phyloP scores from a whole-genome alignment of 2,888 invertebrate genomes.

The Scaptomyza parva region DNA sequence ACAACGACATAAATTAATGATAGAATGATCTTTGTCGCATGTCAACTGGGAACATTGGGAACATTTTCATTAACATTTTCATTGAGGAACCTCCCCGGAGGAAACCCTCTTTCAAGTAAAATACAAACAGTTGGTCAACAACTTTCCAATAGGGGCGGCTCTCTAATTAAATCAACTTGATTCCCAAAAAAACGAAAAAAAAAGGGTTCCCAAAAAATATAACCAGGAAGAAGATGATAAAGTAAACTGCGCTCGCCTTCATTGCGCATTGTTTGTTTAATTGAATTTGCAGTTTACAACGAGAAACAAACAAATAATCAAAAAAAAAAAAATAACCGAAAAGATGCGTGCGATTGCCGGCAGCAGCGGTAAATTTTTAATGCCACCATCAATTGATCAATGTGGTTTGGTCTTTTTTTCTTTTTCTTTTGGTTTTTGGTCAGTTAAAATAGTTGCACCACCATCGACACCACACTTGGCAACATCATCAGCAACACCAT shows the following conservation, averaged over 20 bases:
- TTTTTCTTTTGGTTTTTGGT: conserved; percentile 4
- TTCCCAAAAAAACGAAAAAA: conserved; percentile 21
- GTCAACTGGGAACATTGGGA: conserved; percentile 38
- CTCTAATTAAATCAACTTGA: conserved; percentile 57
- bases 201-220: conserved; percentile 53
- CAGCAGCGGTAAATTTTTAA: conserved; percentile 64
- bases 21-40: conserved; percentile 31
- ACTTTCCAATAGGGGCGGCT: conserved; percentile 60
- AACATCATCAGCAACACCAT: conserved; percentile 71
- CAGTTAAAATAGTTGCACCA: conserved; percentile 1
- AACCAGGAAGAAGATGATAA: conserved; percentile 1
- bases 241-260: conserved; percentile 28
- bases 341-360: conserved; percentile 55
- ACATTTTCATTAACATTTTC: conserved; percentile 70
- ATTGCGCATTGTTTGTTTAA: conserved; percentile 63
- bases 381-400: conserved; percentile 63
- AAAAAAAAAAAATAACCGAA: conserved; percentile 16
- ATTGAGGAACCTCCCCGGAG: too few species aligned
- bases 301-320: conserved; percentile 39
- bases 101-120: conserved; percentile 15
- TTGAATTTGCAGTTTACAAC: conserved; percentile 68
- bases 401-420: too few species aligned
- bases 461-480: background rate
- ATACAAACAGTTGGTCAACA: conserved; percentile 36
- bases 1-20: conserved; percentile 69